These are phyloP conservation scores for Drosophila formosana DNA, from an alignment of 2,888 invertebrate species.

Conservation along the genomic window DNA sequence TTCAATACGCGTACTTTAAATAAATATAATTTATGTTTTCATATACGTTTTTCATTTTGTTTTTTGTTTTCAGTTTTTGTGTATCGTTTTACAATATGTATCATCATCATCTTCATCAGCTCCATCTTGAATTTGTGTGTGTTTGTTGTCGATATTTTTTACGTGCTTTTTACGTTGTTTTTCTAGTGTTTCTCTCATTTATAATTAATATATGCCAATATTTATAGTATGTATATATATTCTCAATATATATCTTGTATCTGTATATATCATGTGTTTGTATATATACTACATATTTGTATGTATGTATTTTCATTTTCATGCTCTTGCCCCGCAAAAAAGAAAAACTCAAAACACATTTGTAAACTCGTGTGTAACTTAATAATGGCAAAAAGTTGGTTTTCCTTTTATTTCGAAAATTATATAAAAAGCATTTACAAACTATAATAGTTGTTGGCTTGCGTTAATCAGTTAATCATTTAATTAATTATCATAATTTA, in stretches of 20 bases:
- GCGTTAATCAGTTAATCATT: constrained; percentile 74
- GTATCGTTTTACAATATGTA: constrained; percentile 76
- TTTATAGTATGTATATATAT: constrained; percentile 64
- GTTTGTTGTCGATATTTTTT: constrained; percentile 46
- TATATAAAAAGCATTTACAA: constrained; percentile 81
- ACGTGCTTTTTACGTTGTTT: constrained; percentile 39
- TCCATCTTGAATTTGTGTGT: constrained; percentile 25
- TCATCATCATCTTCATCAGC: constrained; percentile 50
- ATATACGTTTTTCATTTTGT: constrained; percentile 43
- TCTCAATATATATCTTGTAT: constrained; percentile 52
- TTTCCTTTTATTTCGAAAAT: constrained; percentile 74
- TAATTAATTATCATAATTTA: constrained; percentile 64
- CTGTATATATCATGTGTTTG: constrained; percentile 27
- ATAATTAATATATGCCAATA: constrained; percentile 73
- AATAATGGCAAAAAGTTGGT: constrained; percentile 77
- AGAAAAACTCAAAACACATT: constrained; percentile 64
- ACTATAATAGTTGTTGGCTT: constrained; percentile 80
- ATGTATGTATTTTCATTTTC: constrained; percentile 39
- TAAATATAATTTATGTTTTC: constrained; percentile 77
- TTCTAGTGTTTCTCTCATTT: constrained; percentile 46
- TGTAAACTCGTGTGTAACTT: constrained; percentile 65
- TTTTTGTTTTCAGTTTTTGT: constrained; percentile 39
- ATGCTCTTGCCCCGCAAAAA: constrained; percentile 58
- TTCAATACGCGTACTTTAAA: constrained; percentile 81
- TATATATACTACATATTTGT: constrained; percentile 23